Evolutionary conservation across 2,888 invertebrate species (phyloP).

Genomic region (Drosophila anceps): DNA sequence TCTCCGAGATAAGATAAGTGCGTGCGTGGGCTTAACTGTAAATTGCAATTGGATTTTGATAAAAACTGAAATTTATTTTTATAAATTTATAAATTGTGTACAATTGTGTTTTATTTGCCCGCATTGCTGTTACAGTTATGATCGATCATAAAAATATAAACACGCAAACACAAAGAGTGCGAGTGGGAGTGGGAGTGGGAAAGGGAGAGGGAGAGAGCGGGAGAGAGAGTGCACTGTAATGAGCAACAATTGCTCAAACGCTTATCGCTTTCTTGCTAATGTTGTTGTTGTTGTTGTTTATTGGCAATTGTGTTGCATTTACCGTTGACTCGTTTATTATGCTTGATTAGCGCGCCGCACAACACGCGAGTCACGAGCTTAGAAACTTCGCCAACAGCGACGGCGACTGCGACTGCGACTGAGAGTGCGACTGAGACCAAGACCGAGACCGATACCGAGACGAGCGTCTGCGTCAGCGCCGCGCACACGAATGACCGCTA

Average conservation of each 20-base stretch:
- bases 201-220: background rate
- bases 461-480: constrained; percentile 68
- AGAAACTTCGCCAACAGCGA: constrained; percentile 11
- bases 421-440: constrained; percentile 8
- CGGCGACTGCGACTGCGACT: constrained; percentile 12
- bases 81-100: background rate
- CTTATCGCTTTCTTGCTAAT: constrained; percentile 22
- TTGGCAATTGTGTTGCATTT: constrained; percentile 63
- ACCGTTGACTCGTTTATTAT: constrained; percentile 64
- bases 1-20: constrained; percentile 66
- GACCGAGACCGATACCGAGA: constrained; percentile 31
- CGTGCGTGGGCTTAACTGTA: constrained; percentile 3
- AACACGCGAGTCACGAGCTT: constrained; percentile 45
- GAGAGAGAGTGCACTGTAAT: constrained; percentile 1
- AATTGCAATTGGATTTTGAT: constrained; percentile 25
- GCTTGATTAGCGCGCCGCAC: constrained; percentile 38
- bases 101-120: background rate
- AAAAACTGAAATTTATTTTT: background rate
- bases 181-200: background rate
- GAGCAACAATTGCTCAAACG: constrained; percentile 24
- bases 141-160: constrained; percentile 6
- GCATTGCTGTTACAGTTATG: constrained; percentile 10
- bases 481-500: constrained; percentile 77
- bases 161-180: constrained; percentile 7
- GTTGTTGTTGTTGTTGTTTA: constrained; percentile 37